phyloP scores from a whole-genome alignment of 2,113 vertebrate species.

The Menidia beryllina region DNA sequence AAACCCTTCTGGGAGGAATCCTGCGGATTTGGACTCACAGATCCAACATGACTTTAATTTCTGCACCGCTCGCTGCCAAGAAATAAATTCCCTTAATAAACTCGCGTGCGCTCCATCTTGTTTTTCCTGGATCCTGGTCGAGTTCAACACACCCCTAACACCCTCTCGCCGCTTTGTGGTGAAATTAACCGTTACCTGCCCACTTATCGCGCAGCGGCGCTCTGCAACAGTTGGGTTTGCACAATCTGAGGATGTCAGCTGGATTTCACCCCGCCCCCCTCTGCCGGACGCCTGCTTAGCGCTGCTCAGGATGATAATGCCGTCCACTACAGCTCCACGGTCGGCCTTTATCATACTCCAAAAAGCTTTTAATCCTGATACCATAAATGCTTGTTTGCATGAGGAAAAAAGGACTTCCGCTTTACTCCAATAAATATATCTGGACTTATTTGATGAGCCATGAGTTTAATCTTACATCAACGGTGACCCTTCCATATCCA shows the following conservation, averaged over 20 bases:
- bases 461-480: no score
- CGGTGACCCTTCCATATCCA: background rate
- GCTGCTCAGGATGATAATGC: conserved; percentile 4
- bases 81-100: conserved; percentile 26
- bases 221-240: conserved; percentile 39
- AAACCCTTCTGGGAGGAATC: conserved; percentile 46
- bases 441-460: background rate
- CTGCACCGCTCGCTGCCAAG: conserved; percentile 11
- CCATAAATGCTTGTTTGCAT: background rate
- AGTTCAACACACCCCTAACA: conserved; percentile 11
- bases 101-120: conserved; percentile 22
- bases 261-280: conserved; percentile 11
- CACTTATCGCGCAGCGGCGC: conserved; percentile 26
- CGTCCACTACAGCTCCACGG: conserved; percentile 5
- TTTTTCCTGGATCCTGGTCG: conserved; percentile 23
- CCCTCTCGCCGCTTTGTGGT: conserved; percentile 12
- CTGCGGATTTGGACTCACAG: conserved; percentile 56
- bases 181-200: conserved; percentile 62
- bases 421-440: background rate
- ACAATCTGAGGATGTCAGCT: conserved; percentile 46
- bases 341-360: background rate
- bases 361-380: conserved; percentile 1
- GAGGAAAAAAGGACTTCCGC: background rate
- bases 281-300: conserved; percentile 16
- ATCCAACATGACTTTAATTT: conserved; percentile 48